These are phyloP conservation scores for Thelohanellus kitauei DNA, from an alignment of 30 jellyfish, hydroid and myxozoan genomes.

Conservation along the genomic window DNA sequence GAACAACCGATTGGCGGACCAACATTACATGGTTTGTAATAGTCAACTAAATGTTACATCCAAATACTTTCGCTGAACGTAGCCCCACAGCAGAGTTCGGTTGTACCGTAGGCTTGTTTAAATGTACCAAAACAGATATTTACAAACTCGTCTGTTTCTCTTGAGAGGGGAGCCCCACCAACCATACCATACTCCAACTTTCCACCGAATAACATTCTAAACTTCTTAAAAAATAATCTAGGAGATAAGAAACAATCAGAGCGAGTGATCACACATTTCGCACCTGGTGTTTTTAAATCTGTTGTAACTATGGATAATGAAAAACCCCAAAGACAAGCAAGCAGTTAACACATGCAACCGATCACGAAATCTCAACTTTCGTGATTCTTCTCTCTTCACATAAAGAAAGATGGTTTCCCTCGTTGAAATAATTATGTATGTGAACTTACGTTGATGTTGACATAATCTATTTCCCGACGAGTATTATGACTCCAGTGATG, in stretches of 20 bases:
- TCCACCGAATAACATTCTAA: constrained; percentile 56
- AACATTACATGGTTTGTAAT: constrained; percentile 44
- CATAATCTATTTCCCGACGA: too few species aligned
- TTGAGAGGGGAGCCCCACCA: constrained; percentile 96
- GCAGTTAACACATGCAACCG: too few species aligned
- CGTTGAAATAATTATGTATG: too few species aligned
- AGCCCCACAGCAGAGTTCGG: constrained; percentile 86
- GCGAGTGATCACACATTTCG: neutral
- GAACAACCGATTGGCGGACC: constrained; percentile 61
- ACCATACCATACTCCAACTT: constrained; percentile 25
- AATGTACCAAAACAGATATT: constrained; percentile 87
- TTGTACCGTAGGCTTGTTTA: constrained; percentile 79
- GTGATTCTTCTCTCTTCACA: too few species aligned
- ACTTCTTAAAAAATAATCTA: constrained; percentile 33
- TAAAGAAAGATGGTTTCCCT: too few species aligned
- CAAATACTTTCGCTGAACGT: constrained; percentile 28
- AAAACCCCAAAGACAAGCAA: too few species aligned
- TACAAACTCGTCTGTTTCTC: constrained; percentile 80
- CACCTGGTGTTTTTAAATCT: too few species aligned
- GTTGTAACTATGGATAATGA: too few species aligned
- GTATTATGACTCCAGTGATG: too few species aligned
- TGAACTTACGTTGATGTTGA: too few species aligned
- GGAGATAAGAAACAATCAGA: neutral
- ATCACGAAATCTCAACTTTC: too few species aligned
- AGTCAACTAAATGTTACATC: constrained; percentile 26